Percentiles rank a stretch among this genome's conserved stretches.
Conservation (phyloP, 1,140 invertebrate genomes). For the Chironomus tepperi region DNA sequence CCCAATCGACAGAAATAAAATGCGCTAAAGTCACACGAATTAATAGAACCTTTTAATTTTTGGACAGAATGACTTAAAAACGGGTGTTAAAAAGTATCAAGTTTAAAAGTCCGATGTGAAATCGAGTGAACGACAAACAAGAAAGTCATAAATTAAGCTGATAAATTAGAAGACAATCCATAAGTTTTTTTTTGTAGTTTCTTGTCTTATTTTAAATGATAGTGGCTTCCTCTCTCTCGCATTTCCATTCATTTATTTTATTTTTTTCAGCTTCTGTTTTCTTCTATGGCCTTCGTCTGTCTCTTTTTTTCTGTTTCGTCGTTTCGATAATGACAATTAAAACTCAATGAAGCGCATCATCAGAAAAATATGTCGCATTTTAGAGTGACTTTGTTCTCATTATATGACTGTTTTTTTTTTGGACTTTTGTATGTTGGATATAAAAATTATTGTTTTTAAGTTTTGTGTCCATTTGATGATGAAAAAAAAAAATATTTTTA, state of each 20-base stretch:
- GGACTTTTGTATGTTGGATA: no score
- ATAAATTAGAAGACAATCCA: constrained; percentile 9
- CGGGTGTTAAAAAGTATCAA: constrained; percentile 7
- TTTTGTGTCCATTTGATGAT: no score
- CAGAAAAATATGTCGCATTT: neutral
- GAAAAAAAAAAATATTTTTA: neutral
- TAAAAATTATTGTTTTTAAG: no score
- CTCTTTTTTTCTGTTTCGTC: neutral
- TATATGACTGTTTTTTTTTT: neutral
- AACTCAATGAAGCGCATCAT: constrained; percentile 12
- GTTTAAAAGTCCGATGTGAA: neutral
- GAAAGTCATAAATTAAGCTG: constrained; percentile 8
- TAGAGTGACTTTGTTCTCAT: neutral
- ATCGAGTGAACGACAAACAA: neutral
- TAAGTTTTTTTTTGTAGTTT: neutral
- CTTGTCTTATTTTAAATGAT: neutral
- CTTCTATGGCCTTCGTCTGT: neutral
- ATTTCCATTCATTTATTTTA: no score
- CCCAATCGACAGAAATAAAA: no score
- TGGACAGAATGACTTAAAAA: neutral
- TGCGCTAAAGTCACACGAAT: no score
- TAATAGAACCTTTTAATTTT: no score
- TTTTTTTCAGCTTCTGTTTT: constrained; percentile 4
- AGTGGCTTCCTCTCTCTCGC: neutral
- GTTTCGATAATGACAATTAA: neutral